These are phyloP conservation scores for Condylostylus longicornis DNA, from an alignment of 1,140 invertebrate genomes.

Conservation along the genomic window DNA sequence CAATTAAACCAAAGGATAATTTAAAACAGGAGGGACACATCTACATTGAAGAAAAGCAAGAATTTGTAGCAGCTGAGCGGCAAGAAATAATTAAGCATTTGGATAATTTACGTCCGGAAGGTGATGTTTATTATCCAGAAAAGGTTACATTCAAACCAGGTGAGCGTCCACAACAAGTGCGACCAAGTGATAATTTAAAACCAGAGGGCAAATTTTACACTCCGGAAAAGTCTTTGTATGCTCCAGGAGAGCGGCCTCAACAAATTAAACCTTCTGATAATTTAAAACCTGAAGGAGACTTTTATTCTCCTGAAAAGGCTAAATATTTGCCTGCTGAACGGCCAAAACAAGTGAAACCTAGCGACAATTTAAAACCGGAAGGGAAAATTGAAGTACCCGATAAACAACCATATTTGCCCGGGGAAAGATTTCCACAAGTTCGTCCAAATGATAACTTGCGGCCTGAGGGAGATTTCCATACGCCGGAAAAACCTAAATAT, in stretches of 20 bases:
- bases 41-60: conserved; percentile 35
- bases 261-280: conserved; percentile 45
- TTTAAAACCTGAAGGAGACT: conserved; percentile 41
- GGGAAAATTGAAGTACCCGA: conserved; percentile 13
- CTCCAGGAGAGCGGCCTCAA: conserved; percentile 40
- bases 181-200: conserved; percentile 38
- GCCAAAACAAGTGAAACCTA: conserved; percentile 36
- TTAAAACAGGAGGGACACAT: conserved; percentile 39
- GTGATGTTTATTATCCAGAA: conserved; percentile 38
- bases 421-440: conserved; percentile 27
- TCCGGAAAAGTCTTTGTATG: conserved; percentile 31
- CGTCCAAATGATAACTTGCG: conserved; percentile 36
- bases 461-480: conserved; percentile 40
- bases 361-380: conserved; percentile 28
- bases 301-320: conserved; percentile 28
- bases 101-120: conserved; percentile 40
- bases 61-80: conserved; percentile 30
- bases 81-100: conserved; percentile 33
- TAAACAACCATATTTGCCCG: conserved; percentile 24
- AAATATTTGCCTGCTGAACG: conserved; percentile 37
- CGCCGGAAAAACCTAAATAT: conserved; percentile 33
- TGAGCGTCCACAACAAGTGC: conserved; percentile 29
- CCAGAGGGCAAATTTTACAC: conserved; percentile 39
- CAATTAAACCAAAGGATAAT: conserved; percentile 29
- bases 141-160: conserved; percentile 29